Evolutionary conservation across 1,140 invertebrate genomes (phyloP).

Genomic region (Macrotrachela quadricornifera): DNA sequence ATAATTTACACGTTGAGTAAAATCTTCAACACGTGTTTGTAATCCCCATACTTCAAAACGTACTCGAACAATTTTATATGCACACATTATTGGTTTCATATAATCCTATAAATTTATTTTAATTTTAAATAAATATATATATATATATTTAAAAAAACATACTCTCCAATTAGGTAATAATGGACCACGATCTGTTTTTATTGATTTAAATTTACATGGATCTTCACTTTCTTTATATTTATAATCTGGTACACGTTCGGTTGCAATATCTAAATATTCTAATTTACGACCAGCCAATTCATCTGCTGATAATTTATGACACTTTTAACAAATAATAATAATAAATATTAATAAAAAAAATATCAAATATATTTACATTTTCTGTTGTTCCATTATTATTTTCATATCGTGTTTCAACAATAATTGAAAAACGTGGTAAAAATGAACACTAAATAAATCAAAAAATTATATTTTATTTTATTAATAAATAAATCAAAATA

Average conservation of each 20-base stretch:
- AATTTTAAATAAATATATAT: neutral
- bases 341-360: neutral
- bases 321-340: conserved; percentile 36
- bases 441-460: conserved; percentile 60
- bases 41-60: conserved; percentile 77
- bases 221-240: conserved; percentile 67
- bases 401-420: conserved; percentile 69
- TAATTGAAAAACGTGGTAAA: conserved; percentile 61
- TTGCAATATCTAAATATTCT: conserved; percentile 63
- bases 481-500: too few relatives aligned
- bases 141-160: conserved; percentile 8
- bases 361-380: conserved; percentile 45
- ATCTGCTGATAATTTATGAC: conserved; percentile 47
- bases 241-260: conserved; percentile 57
- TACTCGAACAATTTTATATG: conserved; percentile 64
- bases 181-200: conserved; percentile 56
- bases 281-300: conserved; percentile 48
- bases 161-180: conserved; percentile 53
- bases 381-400: conserved; percentile 64
- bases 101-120: conserved; percentile 28
- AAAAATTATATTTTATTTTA: too few relatives aligned
- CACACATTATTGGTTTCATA: conserved; percentile 66
- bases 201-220: conserved; percentile 45
- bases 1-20: conserved; percentile 50
- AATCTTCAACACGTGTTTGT: conserved; percentile 67